Evolutionary conservation across 1,140 invertebrate genomes (phyloP), one percentile per base, ranked within the genome.

Genomic region (Macrosteles quadrilineatus): DNA sequence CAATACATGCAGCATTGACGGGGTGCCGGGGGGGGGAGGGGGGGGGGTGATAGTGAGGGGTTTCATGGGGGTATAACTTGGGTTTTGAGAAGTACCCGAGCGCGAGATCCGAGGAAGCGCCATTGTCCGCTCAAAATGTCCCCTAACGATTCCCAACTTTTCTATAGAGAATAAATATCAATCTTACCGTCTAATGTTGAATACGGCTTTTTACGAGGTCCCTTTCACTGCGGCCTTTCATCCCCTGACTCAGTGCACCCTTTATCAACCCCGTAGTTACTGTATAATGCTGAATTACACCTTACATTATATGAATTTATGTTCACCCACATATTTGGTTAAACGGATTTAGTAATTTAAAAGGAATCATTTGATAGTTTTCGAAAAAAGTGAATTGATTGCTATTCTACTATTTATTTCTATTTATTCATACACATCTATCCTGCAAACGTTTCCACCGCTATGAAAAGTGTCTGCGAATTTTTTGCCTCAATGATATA

Each of bases 121-220:
- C 47, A 50, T 50, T 50, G 47, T 50, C 47, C 21, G 47, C 14
- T 50, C 47, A 50, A 50, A 50, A 50, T 19, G 47, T 50, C 47
- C 47, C 47, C 47, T 50, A 50, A 50, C 47, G 47, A 50, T 50
- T 50, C 47, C n/a, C 47, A 50, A 50, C 47, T 50, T 50, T 50
- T 50, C 47, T 50, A 50, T 50, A 50, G 47, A 50, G 47, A 50
- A 50, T 50, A 50, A 50, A 50, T 50, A 50, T 50, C 47, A 50
- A 50, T 50, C 47, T 21, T 17, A 50, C 47, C 47, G 14, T 50
- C 21, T 21, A 50, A 21, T 50, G 47, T 50, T 50, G 47, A 50
- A 50, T 50, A 50, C 21, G 47, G 47, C 47, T 50, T 50, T 50
- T 50, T 50, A 50, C 47, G 47, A 50, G 14, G 14, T 50, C n/a